Base-by-base conservation (phyloP, 1,140 invertebrate species). In the Achroia grisella region DNA sequence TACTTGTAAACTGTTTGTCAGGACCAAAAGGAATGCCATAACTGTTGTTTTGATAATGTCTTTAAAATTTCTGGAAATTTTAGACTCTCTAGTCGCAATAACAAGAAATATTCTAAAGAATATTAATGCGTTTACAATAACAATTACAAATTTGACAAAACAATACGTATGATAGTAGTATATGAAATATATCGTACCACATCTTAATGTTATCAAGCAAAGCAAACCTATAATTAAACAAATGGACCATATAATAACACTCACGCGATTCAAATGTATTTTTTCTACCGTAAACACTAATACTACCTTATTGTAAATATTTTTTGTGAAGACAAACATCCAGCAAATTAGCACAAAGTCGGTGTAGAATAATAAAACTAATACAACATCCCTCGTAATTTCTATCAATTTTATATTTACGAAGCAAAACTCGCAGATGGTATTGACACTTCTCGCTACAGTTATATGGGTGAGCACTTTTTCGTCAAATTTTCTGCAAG, bases 311-410 rank as follows among this genome's bases (percentile, higher is more conserved):
- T 62, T 43, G 39, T 55, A 53, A 15, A 62, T 41, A 28, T 59
- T 59, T 37, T 59, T 62, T 4, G 52, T 44, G 31, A 56, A 62
- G 0, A 56, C 33, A 12, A 48, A 55, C 52, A 56, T 59, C 52
- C 48, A 59, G 2, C 31, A 37, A 6, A 52, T 12, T 1, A 62
- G 10, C 3, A 27, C 34, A 15, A 48, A 41, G 10, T 62, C 60
- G 5, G 45, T 40, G 8, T 39, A 44, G 1, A 53, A 32, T 11
- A 52, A 49, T 2, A 44, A 14, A 0, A 28, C 29, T 8, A 23
- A 43, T 6, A 40, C 17, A 1, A 33, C 11, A 28, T 51, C 43
- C 1, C 14, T 15, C 8, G 17, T 9, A 10, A 37, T 17, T 28
- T 34, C 29, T 0, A 30, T 23, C 8, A 39, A 10, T 1, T 30